These are phyloP conservation scores for Mustela lutreola DNA, from an alignment of 2,113 vertebrate species.

Conservation along the genomic window DNA sequence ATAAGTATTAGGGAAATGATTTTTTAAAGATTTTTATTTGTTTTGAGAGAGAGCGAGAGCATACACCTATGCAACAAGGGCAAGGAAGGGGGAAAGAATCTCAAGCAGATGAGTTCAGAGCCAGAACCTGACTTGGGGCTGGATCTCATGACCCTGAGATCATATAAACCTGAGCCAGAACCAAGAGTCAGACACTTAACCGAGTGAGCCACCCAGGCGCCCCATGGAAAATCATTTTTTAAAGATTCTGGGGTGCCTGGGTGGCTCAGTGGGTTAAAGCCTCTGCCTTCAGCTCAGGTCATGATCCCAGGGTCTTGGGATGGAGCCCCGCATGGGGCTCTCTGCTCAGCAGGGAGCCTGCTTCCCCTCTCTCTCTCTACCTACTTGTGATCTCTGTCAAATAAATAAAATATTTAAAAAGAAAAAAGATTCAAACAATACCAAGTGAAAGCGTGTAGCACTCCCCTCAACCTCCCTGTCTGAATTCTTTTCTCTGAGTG, in stretches of 20 bases:
- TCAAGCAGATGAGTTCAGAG: neutral
- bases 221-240: neutral
- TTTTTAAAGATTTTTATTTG: neutral
- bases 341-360: no score
- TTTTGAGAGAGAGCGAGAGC: neutral
- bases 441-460: neutral
- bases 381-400: no score
- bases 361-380: no score
- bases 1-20: neutral
- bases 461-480: neutral
- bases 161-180: neutral
- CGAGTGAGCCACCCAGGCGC: no score
- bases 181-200: no score
- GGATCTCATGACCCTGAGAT: neutral
- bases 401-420: no score
- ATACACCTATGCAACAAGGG: neutral
- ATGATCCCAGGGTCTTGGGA: no score
- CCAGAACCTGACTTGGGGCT: neutral
- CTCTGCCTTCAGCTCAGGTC: no score
- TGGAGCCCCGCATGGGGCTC: no score
- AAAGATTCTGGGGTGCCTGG: neutral
- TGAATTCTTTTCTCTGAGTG: neutral
- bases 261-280: no score
- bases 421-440: neutral
- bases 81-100: neutral